Percentiles rank a stretch among this genome's conserved stretches.
These are phyloP conservation scores for Otolemur garnettii DNA, from an alignment of 2,113 vertebrate genomes.

Conservation along the genomic window DNA sequence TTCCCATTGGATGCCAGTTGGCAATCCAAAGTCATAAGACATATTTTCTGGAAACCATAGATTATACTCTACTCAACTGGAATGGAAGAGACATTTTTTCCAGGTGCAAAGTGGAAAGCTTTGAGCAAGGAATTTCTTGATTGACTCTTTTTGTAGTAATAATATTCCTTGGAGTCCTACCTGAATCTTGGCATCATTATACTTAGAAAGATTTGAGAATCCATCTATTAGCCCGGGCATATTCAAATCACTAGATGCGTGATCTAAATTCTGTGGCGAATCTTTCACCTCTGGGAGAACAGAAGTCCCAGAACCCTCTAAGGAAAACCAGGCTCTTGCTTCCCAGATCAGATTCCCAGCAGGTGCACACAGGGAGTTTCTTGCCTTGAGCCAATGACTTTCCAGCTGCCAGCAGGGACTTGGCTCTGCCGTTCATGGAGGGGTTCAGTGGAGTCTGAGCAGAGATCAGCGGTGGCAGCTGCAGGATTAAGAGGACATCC, in stretches of 20 bases:
- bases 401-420: neutral
- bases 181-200: neutral
- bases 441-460: neutral
- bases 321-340: neutral
- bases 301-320: neutral
- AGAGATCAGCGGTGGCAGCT: constrained; percentile 60
- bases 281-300: neutral
- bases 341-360: neutral
- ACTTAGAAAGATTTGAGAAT: neutral
- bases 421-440: neutral
- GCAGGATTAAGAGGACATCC: constrained; percentile 64
- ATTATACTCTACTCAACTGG: neutral
- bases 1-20: neutral
- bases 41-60: neutral
- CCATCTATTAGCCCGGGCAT: neutral
- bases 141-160: neutral
- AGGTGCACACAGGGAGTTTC: neutral
- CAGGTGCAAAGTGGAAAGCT: neutral
- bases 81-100: neutral
- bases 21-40: neutral
- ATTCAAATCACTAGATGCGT: neutral
- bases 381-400: neutral
- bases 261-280: neutral
- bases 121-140: neutral
- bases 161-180: neutral